Base-by-base conservation (phyloP, 2,113 vertebrate genomes). In the Merops nubicus region DNA sequence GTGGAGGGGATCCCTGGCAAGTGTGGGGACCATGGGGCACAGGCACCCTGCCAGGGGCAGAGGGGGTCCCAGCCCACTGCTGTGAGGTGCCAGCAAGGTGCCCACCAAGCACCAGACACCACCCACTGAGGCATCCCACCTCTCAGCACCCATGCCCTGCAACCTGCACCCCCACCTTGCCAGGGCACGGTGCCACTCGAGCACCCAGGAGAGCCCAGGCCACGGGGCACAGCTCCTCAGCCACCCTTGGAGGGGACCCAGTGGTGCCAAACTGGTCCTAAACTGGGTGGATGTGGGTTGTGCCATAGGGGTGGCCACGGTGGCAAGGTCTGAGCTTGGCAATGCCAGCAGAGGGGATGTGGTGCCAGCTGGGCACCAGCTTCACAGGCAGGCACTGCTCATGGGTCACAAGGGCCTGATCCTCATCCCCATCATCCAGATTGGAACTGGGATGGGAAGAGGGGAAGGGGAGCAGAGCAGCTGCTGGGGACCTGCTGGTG, bases 131-230 rank as follows among this genome's bases (percentile, higher is more conserved):
- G 34, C 6, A 1, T 25, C 4, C 1, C 50, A 25, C 3, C 48
- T 14, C 43, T 25, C 45, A 6, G 57, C 50, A 54, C 19, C 29
- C 62, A 1, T 2, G 8, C 10, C 21, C 43, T 20, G 53, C 76
- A 33, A 7, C 36, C 22, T 11, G 9, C 9, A 21, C 54, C 54
- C 85, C 60, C 45, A 9, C 31, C 26, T 23, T 0, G 0, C 48
- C 0, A 1, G 4, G 17, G 3, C 79, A 54, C 2, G 0, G 29
- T 3, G 82, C 21, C 8, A 1, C 48, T 6, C 3, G 13, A n/a
- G 23, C 21, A 8, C 56, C 83, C 31, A 0, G 5, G 43, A 15
- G 28, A 26, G 21, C 77, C 86, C 48, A 43, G 13, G 28, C 4
- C 43, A 6, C 0, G 6, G 43, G 13, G 12, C 42, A 21, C 3